Base-by-base conservation (phyloP, 2,113 vertebrate genomes). In the Tauraco erythrolophus region DNA sequence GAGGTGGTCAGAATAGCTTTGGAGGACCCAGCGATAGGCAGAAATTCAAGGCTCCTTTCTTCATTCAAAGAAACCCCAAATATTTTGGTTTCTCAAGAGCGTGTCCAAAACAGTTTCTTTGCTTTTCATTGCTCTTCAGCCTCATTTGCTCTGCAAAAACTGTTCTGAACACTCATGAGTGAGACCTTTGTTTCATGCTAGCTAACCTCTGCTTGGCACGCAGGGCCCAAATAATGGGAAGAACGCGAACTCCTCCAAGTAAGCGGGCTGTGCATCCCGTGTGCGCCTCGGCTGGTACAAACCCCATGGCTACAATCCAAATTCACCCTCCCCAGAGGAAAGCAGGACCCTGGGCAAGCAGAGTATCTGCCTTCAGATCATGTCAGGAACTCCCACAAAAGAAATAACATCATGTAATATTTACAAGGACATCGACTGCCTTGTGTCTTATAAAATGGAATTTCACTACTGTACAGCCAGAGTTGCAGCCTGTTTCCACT, bases 21-120 rank as follows among this genome's bases (percentile, higher is more conserved):
- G 75, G 46, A 84, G 94, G 69, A 37, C 16, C 30, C 65, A n/a
- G 57, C 18, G 84, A 92, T 21, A 82, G 90, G 97, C 96, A 98
- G 91, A 94, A 98, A 92, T 95, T 95, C 95, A 97, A 98, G 97
- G 97, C 87, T 81, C 93, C 94, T 75, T 97, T 81, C 95, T 97
- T 75, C 85, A 35, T 79, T 88, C 88, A 37, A 90, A 87, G 95
- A 74, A 74, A 37, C 76, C 35, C 53, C 28, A 91, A 95, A 95
- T 91, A 85, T 95, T 95, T 94, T 97, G 64, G 84, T 97, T 97
- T 96, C 97, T 96, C 86, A 94, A 94, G 97, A 92, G 72, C 22
- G 45, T 30, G 85, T 91, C 97, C 93, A 96, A 97, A 98, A 96
- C 89, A 97, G 53, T 88, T 96, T 39, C 68, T 84, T 84, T 82